phyloP scores from a whole-genome alignment of 2,797 vertebrate species.

The Hafferia zeledoni region DNA sequence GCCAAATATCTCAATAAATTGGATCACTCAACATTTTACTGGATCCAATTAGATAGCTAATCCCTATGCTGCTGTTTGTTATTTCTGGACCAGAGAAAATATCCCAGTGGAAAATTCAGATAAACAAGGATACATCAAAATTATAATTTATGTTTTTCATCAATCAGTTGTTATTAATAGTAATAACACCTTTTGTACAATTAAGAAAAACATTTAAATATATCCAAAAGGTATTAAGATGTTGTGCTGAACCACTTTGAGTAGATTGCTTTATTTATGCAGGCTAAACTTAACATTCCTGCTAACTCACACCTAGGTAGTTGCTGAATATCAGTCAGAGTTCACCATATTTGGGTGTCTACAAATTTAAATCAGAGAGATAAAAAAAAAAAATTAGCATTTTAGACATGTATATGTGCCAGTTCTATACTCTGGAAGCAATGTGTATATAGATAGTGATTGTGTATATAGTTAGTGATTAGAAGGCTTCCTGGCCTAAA shows the following conservation, averaged over 20 bases:
- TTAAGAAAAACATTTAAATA: neutral
- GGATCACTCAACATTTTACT: neutral
- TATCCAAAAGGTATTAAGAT: neutral
- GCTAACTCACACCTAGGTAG: neutral
- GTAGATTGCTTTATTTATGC: neutral
- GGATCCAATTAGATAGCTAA: neutral
- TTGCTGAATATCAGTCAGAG: neutral
- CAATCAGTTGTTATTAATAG: neutral
- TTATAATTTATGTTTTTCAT: neutral
- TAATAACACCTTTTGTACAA: neutral
- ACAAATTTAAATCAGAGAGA: neutral
- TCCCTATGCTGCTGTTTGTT: neutral
- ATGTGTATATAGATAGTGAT: neutral
- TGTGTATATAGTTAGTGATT: too few species aligned
- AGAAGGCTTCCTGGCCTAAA: neutral
- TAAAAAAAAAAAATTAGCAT: neutral
- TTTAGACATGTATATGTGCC: neutral
- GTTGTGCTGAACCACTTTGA: neutral
- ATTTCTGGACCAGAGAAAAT: neutral
- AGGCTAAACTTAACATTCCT: neutral
- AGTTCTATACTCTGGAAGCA: neutral
- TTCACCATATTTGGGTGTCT: neutral
- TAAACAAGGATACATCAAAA: neutral
- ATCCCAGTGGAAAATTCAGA: neutral
- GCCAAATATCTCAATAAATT: neutral